Conservation (phyloP, 2,113 vertebrate species). For the Aegotheles bennettii region DNA sequence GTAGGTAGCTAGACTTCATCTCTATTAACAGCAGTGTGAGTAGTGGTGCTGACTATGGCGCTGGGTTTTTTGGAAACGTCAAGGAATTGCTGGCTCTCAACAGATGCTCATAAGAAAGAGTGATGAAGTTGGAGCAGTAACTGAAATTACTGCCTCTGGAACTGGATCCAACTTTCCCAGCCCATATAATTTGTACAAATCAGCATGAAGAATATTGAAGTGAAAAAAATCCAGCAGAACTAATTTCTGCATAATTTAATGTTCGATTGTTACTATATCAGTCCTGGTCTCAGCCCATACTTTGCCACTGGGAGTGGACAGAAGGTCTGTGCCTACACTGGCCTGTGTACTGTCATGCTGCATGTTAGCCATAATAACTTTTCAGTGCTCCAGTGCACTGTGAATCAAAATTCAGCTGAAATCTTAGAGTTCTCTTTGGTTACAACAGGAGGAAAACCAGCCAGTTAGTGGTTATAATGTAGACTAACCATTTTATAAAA, state of each 20-base stretch:
- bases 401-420: not conserved
- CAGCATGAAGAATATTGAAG: not conserved
- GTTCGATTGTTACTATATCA: not conserved
- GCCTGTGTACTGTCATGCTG: not conserved
- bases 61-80: not conserved
- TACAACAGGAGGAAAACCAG: not conserved
- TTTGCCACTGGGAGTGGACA: not conserved
- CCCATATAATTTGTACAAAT: not conserved
- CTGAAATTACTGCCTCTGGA: not conserved
- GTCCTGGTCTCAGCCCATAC: not conserved
- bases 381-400: not conserved
- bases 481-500: not conserved
- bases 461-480: not conserved
- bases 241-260: not conserved
- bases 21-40: not conserved
- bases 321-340: not conserved
- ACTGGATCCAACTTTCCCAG: not conserved
- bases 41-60: not conserved
- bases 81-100: not conserved
- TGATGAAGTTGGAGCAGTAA: not conserved
- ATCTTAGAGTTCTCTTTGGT: not conserved
- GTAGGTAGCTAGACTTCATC: not conserved
- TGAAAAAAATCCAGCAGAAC: not conserved
- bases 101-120: not conserved
- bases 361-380: not conserved